Evolutionary conservation across 30 jellyfish, hydroid and myxozoan genomes (phyloP).

Genomic region (Aurelia sp.): DNA sequence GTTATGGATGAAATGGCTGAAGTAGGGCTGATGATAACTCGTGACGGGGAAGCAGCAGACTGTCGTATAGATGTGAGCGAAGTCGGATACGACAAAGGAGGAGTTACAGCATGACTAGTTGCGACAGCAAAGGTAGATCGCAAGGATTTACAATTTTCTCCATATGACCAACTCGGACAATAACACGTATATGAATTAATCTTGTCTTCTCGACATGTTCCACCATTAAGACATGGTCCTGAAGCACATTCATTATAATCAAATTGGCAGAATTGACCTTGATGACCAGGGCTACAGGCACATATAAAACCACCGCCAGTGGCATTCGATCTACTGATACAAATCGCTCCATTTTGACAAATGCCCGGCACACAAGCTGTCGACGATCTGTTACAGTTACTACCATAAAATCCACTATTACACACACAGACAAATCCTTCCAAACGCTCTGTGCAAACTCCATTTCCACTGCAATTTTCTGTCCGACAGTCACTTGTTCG

Average conservation of each 20-base stretch:
- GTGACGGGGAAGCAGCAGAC: too few species aligned
- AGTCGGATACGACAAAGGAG: background rate
- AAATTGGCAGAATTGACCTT: constrained; percentile 77
- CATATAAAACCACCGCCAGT: constrained; percentile 64
- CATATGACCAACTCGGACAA: constrained; percentile 72
- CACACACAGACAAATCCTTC: constrained; percentile 79
- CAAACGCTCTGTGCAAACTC: constrained; percentile 69
- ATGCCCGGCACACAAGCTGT: constrained; percentile 56
- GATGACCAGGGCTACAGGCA: constrained; percentile 69
- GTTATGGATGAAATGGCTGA: too few species aligned
- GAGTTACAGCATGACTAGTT: background rate
- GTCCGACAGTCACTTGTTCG: constrained; percentile 61
- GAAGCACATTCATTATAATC: constrained; percentile 75
- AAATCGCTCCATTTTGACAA: constrained; percentile 69
- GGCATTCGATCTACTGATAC: constrained; percentile 46
- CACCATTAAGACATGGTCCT: constrained; percentile 78
- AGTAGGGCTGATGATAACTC: too few species aligned
- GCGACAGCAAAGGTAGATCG: constrained; percentile 2
- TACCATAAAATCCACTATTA: constrained; percentile 55
- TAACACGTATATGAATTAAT: constrained; percentile 54
- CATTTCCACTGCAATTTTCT: constrained; percentile 68
- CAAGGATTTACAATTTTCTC: constrained; percentile 63
- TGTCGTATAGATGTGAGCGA: too few species aligned
- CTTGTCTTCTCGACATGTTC: constrained; percentile 69
- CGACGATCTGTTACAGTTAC: constrained; percentile 16